Percentiles rank a stretch among this genome's conserved stretches.
phyloP scores from a whole-genome alignment of 2,888 invertebrate species.

The Patella depressa region DNA sequence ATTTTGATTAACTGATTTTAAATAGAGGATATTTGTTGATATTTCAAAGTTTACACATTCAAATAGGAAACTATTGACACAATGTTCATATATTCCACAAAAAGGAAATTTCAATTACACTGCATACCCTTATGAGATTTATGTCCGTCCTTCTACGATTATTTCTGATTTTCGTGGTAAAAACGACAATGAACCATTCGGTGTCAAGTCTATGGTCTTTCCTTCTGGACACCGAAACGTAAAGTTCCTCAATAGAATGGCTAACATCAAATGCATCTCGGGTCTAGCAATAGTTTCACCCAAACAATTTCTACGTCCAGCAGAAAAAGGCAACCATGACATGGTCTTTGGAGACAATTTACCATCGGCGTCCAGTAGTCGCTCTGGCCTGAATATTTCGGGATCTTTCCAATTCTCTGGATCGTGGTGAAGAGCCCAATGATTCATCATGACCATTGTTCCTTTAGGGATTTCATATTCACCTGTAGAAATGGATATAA shows the following conservation, averaged over 20 bases:
- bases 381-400: conserved; percentile 50
- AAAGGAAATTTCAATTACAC: no score
- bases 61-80: no score
- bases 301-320: conserved; percentile 37
- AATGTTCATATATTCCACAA: no score
- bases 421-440: conserved; percentile 53
- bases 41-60: no score
- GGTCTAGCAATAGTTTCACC: conserved; percentile 35
- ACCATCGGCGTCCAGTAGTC: conserved; percentile 52
- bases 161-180: not conserved
- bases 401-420: conserved; percentile 52
- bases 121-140: no score
- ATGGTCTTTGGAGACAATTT: conserved; percentile 49
- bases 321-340: conserved; percentile 59
- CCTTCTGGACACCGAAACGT: conserved; percentile 13
- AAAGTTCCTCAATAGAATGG: conserved; percentile 29
- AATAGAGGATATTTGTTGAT: no score
- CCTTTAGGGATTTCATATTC: conserved; percentile 51
- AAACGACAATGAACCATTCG: not conserved
- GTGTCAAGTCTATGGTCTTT: not conserved
- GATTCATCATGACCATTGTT: conserved; percentile 48
- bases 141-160: not conserved
- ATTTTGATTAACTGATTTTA: no score
- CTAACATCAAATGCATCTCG: conserved; percentile 28
- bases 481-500: conserved; percentile 29